Evolutionary conservation across 2,888 invertebrate species (phyloP), one percentile per base, ranked within the genome.

Genomic region (Macrosoma leucophasiata): DNA sequence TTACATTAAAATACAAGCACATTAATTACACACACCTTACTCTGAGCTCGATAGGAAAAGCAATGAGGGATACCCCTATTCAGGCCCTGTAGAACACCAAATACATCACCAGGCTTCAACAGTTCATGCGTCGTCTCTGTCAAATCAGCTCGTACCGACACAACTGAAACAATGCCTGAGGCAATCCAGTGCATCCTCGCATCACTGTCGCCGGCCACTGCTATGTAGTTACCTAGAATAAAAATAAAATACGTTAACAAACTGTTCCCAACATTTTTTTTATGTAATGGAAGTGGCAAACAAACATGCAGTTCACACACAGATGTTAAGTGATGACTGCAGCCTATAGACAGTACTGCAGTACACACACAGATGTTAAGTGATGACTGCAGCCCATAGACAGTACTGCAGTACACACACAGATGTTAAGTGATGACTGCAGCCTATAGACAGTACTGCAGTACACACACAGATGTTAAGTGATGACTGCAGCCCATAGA

Each of bases 161-260:
- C 66, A 8, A 84, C 82, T 0, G 79, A 67, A 10, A 86, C 85
- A 0, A 63, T 58, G 3, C 87, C 87, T 0, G 71, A 61, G 1
- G 77, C 70, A 27, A 87, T 81, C 73, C 86, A 86, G 58, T 84
- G 84, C 84, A 87, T 87, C 2, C 77, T 71, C 1, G 85, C 73
- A 35, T 86, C 84, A n/a, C 78, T 78, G 43, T 87, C 85, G 0
- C 86, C 86, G 1, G 84, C 81, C 15, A 84, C 77, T 2, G 86
- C 81, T 46, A 87, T 82, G 48, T 86, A 86, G 43, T 87, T 85
- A 0, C 81, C 82, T 84, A 35, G 2, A 43, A 45, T 28, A 24
- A 13, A 13, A 18, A 5, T 15, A 27, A 17, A 3, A 3, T 13
- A 12, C 8, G 12, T n/a, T 4, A 4, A 21, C 21, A n/a, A n/a